A percentile compares a stretch with the other conserved stretches of the same genome.
These are phyloP conservation scores for Cryptus armator DNA, from an alignment of 2,888 invertebrate species.

Conservation along the genomic window DNA sequence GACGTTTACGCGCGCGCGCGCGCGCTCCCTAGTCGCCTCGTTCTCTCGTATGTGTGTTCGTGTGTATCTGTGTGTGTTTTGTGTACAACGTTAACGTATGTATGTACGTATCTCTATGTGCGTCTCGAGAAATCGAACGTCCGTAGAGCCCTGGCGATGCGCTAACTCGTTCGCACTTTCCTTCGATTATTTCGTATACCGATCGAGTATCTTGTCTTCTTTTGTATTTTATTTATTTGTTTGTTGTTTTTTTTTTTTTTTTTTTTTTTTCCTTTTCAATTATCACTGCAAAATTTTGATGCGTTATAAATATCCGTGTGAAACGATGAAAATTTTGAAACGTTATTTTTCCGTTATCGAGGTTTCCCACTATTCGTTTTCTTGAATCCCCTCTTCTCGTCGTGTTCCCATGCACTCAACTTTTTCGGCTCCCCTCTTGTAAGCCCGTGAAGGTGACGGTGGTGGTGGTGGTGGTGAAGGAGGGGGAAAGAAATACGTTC, in stretches of 20 bases:
- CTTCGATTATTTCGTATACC: not conserved
- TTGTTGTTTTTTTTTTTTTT: not conserved
- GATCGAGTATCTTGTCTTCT: not conserved
- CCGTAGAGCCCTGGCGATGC: not conserved
- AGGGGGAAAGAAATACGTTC: conserved; percentile 35
- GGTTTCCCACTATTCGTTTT: not conserved
- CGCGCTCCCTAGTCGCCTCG: conserved; percentile 22
- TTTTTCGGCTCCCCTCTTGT: conserved; percentile 1
- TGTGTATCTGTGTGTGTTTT: not conserved
- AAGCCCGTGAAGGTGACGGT: not conserved
- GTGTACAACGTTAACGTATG: conserved; percentile 10
- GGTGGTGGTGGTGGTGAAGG: not conserved
- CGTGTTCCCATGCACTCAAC: not conserved
- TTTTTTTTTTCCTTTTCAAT: too few species aligned
- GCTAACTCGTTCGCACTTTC: not conserved
- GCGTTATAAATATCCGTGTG: not conserved
- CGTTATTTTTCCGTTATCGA: not conserved
- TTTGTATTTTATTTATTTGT: not conserved
- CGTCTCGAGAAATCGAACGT: conserved; percentile 50
- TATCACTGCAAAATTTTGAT: not conserved
- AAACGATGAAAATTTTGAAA: not conserved
- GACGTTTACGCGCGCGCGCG: conserved; percentile 57
- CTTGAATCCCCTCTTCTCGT: not conserved
- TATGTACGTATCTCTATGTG: not conserved
- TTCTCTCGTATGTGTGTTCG: not conserved